Base-by-base conservation (phyloP, 1,140 invertebrate species). In the Drosophila kanapiae region DNA sequence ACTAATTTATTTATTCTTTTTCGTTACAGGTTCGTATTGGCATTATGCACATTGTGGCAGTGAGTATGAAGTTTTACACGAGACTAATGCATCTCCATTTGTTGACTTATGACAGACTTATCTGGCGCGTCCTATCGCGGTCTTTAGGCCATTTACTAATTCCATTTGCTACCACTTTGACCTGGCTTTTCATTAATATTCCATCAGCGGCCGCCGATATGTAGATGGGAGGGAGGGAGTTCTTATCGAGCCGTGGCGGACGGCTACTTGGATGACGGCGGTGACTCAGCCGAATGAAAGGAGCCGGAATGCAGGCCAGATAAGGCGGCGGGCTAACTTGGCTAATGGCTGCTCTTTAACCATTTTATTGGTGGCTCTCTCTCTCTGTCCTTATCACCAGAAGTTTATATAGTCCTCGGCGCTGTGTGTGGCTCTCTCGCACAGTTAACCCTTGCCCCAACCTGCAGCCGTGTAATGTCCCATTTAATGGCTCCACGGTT, bases 341-440 rank as follows among this genome's bases (percentile, higher is more conserved):
- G 83, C 83, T 87, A 88, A 87, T 87, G 84, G 84, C 74, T 84
- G 82, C 77, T 87, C 84, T 90, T 87, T 87, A 87, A 87, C 84
- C 80, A 80, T 78, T 87, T 87, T 87, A 87, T 88, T 87, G 85
- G 85, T 74, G 69, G 77, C 83, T 77, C 80, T 88, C 79, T 82
- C 71, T 77, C 23, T 23, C 23, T 23, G 72, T 68, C 51, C 84
- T 86, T 86, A 86, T 86, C 83, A 87, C 43, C 35, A 67, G 64
- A 62, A 63, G 43, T 51, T 33, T 16, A 14, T 31, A 14, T n/a
- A 11, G 7, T 53, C 13, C 35, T 23, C 31, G 27, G n/a, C 53
- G 58, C 62, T 78, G 75, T 71, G 75, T 78, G 76, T 63, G 76
- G 18, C 33, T 23, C 51, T 53, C 51, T 1, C 31, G 48, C 18